These are phyloP conservation scores for Pammene fasciana DNA, from an alignment of 2,888 invertebrate genomes.

Conservation along the genomic window DNA sequence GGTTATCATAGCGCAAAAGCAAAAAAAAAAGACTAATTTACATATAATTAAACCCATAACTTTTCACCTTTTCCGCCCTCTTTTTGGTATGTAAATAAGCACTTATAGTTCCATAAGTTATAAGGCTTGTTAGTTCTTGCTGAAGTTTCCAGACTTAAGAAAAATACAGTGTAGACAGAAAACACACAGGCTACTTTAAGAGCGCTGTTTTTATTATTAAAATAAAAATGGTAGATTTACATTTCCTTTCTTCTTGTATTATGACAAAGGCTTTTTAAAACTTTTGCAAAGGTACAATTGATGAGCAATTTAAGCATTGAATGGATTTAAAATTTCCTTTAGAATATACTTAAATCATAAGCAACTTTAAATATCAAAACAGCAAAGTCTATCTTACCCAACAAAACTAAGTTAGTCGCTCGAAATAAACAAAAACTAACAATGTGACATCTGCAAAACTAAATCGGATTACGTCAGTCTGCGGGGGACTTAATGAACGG, in stretches of 20 bases:
- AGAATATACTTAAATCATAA: no score
- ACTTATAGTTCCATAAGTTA: not conserved
- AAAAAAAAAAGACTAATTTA: not conserved
- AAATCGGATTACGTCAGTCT: conserved; percentile 62
- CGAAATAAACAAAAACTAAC: conserved; percentile 48
- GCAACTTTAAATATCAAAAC: no score
- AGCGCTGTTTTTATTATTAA: not conserved
- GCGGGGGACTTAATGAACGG: conserved; percentile 55
- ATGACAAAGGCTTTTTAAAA: not conserved
- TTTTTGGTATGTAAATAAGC: conserved; percentile 21
- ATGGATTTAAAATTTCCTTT: no score
- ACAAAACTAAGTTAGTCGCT: conserved; percentile 14
- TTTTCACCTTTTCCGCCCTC: not conserved
- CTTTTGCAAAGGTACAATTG: no score
- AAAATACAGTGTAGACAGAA: not conserved
- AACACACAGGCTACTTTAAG: not conserved
- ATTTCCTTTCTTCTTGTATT: no score
- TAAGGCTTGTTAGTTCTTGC: conserved; percentile 14
- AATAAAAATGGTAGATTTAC: not conserved
- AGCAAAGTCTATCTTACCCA: not conserved
- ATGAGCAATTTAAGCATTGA: no score
- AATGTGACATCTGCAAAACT: conserved; percentile 50
- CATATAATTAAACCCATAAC: not conserved
- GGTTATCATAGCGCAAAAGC: no score
- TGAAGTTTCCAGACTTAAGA: conserved; percentile 15